Evolutionary conservation across 2,797 vertebrate genomes (phyloP).

Genomic region (Corythornis leucogaster): DNA sequence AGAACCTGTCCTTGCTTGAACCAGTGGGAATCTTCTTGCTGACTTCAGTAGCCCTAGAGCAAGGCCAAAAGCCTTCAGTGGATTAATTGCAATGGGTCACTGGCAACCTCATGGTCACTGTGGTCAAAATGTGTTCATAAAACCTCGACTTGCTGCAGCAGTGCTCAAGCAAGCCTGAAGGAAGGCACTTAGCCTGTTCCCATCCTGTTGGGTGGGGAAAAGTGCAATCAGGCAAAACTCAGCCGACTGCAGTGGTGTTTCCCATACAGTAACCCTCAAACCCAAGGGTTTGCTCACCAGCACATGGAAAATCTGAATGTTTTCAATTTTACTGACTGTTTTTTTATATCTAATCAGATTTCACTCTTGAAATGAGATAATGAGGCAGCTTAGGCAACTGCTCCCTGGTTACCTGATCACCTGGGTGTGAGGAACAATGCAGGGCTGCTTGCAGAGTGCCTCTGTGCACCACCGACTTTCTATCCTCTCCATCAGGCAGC

Average conservation of each 20-base stretch:
- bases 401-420: not conserved
- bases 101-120: not conserved
- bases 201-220: rapidly evolving
- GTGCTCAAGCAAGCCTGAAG: not conserved
- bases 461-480: not conserved
- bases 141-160: not conserved
- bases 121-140: not conserved
- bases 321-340: slow-evolving; percentile 6
- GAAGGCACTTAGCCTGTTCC: not conserved
- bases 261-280: rapidly evolving
- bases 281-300: not conserved
- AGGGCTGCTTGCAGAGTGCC: not conserved
- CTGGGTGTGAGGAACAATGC: not conserved
- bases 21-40: not conserved
- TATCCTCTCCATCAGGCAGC: not conserved
- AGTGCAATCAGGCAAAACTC: not conserved
- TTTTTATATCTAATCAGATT: slow-evolving; percentile 43
- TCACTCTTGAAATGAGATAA: slow-evolving; percentile 36
- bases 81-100: not conserved
- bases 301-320: not conserved
- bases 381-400: not conserved
- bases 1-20: not conserved
- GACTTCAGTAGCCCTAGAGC: not conserved
- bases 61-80: not conserved
- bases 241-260: not conserved